Percentiles rank a stretch among this genome's conserved stretches.
phyloP scores from a whole-genome alignment of 2,113 vertebrate species.

The Nipponia nippon region DNA sequence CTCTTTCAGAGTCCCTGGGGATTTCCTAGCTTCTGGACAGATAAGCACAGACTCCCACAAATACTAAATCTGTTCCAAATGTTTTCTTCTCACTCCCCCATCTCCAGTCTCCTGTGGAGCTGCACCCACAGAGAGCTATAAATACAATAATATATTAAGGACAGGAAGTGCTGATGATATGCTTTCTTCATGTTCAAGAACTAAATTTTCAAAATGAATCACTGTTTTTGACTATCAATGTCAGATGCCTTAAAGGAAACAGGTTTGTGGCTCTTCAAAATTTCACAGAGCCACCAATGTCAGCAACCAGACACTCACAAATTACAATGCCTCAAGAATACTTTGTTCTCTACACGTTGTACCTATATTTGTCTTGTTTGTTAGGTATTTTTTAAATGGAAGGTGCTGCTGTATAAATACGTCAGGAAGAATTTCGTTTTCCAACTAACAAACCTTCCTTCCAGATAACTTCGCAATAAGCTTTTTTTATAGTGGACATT shows the following conservation, averaged over 20 bases:
- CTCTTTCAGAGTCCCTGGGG: neutral
- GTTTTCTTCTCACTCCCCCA: constrained; percentile 20
- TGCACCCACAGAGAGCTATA: neutral
- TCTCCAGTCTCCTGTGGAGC: neutral
- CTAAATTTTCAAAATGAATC: neutral
- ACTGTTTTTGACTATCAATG: neutral
- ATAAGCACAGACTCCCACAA: neutral
- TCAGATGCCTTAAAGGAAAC: neutral
- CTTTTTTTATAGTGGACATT: neutral
- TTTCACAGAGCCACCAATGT: neutral
- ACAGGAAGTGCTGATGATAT: neutral
- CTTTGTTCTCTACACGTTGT: neutral
- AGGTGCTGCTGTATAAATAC: neutral
- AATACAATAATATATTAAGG: neutral
- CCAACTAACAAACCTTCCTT: neutral
- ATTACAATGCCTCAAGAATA: neutral
- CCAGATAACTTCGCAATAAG: neutral
- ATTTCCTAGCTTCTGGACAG: neutral
- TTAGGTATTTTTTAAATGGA: neutral
- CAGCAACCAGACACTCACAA: neutral
- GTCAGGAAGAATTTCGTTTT: neutral
- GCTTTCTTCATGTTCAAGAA: neutral
- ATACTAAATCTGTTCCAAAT: neutral
- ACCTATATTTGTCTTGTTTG: neutral
- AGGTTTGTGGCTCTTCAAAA: neutral